Conservation (phyloP, 2,888 invertebrate species). For the Geotrupes spiniger region DNA sequence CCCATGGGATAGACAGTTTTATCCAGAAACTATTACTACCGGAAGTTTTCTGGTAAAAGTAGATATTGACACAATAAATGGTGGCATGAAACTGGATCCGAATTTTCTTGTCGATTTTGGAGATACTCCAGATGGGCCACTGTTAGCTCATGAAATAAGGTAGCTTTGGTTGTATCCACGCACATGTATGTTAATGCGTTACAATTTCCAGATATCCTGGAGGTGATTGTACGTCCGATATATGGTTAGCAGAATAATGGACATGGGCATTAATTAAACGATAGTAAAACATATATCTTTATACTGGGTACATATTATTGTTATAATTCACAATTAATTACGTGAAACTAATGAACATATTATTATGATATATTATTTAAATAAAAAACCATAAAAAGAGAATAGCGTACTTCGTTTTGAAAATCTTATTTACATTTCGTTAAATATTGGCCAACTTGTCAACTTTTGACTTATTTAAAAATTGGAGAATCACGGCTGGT, state of each 20-base stretch:
- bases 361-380: no score
- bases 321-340: no score
- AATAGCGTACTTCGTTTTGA: no score
- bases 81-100: conserved; percentile 82
- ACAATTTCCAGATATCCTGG: conserved; percentile 74
- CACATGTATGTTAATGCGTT: neutral
- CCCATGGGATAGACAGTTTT: conserved; percentile 93
- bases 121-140: conserved; percentile 80
- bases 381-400: no score
- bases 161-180: conserved; percentile 30
- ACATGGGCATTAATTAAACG: no score
- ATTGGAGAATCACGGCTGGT: no score
- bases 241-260: conserved; percentile 63
- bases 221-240: conserved; percentile 96
- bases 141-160: conserved; percentile 94
- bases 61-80: conserved; percentile 79
- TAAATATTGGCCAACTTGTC: no score
- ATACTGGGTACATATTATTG: no score
- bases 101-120: conserved; percentile 92
- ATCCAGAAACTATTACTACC: conserved; percentile 75
- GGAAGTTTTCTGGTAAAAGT: conserved; percentile 79
- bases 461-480: no score
- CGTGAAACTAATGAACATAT: no score
- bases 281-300: no score
- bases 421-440: no score